phyloP scores from a whole-genome alignment of 2,888 invertebrate species.

The Apamea monoglypha region DNA sequence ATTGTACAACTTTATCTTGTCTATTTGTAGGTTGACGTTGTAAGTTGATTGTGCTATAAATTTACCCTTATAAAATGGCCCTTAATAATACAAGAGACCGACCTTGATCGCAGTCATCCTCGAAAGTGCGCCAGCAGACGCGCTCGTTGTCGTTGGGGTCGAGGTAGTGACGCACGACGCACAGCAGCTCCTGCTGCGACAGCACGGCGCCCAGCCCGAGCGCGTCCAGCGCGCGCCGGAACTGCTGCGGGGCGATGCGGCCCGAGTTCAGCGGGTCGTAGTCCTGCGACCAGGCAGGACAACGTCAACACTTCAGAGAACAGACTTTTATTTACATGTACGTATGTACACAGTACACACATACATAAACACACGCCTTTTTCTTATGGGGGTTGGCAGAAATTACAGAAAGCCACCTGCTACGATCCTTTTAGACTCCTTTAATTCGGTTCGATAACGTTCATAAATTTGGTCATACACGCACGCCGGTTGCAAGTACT shows the following conservation, averaged over 20 bases:
- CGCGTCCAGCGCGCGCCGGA: slow-evolving; percentile 92
- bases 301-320: neutral
- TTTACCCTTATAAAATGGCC: neutral
- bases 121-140: slow-evolving; percentile 94
- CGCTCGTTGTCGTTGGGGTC: slow-evolving; percentile 93
- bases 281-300: slow-evolving; percentile 84
- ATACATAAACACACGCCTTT: too few relatives aligned
- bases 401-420: too few relatives aligned
- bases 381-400: too few relatives aligned
- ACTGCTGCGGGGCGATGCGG: slow-evolving; percentile 92
- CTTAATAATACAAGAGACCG: neutral
- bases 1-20: too few relatives aligned
- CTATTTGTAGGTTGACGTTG: too few relatives aligned
- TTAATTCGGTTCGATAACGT: neutral
- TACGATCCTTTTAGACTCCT: too few relatives aligned
- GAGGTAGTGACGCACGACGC: slow-evolving; percentile 92
- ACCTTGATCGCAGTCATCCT: slow-evolving; percentile 95
- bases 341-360: too few relatives aligned
- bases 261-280: slow-evolving; percentile 93
- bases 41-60: neutral
- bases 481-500: neutral
- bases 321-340: neutral
- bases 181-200: slow-evolving; percentile 91
- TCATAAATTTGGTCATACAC: neutral
- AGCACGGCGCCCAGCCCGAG: slow-evolving; percentile 92